Evolutionary conservation across 92 coral and sea anemone species (phyloP).

Genomic region (Zoanthus solanderi): DNA sequence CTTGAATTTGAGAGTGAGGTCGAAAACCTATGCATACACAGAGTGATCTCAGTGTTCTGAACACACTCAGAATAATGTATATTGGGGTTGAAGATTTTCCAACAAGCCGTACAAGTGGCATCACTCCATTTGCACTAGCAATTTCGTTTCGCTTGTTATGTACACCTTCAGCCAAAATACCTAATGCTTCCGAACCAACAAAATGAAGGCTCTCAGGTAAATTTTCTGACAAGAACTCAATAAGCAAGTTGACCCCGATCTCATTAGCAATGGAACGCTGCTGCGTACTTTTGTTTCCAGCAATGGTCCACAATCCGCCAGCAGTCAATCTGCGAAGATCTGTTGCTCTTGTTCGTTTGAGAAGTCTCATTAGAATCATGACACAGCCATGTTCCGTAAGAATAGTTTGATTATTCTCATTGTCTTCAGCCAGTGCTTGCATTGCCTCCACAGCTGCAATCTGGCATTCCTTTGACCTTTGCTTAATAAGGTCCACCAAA

Average conservation of each 20-base stretch:
- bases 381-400: slow-evolving; percentile 94
- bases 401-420: slow-evolving; percentile 82
- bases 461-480: slow-evolving; percentile 87
- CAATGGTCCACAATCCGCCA: slow-evolving; percentile 98
- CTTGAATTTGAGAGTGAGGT: slow-evolving; percentile 88
- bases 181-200: slow-evolving; percentile 95
- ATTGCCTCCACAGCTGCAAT: slow-evolving; percentile 93
- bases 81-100: slow-evolving; percentile 83
- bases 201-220: slow-evolving; percentile 85
- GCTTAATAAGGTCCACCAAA: slow-evolving; percentile 75
- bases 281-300: slow-evolving; percentile 83
- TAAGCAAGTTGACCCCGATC: slow-evolving; percentile 84
- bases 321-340: slow-evolving; percentile 86
- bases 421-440: slow-evolving; percentile 82
- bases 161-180: slow-evolving; percentile 90
- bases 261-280: slow-evolving; percentile 86
- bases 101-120: slow-evolving; percentile 90
- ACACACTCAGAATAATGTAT: slow-evolving; percentile 82
- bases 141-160: slow-evolving; percentile 92
- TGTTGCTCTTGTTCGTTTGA: slow-evolving; percentile 84
- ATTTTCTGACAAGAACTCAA: slow-evolving; percentile 92
- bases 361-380: slow-evolving; percentile 86
- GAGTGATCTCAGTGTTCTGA: slow-evolving; percentile 86
- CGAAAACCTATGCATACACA: slow-evolving; percentile 86
- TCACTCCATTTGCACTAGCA: slow-evolving; percentile 84